Conservation (phyloP, 2,888 invertebrate species). For the Oxyteleia sp. region DNA sequence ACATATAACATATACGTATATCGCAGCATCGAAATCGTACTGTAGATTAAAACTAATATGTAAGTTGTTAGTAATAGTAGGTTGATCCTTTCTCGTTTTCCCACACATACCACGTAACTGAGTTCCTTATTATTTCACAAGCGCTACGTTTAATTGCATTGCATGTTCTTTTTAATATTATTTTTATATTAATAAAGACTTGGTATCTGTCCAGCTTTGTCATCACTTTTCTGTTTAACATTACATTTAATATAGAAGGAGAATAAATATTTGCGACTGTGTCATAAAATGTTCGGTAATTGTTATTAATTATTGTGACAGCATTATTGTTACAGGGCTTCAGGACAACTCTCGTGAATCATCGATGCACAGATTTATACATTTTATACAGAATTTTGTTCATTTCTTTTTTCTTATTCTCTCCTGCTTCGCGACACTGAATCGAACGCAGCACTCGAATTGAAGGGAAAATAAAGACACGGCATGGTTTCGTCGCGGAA, state of each 20-base stretch:
- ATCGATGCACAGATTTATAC: constrained; percentile 56
- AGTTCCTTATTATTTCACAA: constrained; percentile 24
- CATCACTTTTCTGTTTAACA: neutral
- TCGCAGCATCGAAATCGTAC: constrained; percentile 31
- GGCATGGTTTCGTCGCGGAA: constrained; percentile 7
- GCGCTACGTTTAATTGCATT: constrained; percentile 39
- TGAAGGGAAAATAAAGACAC: neutral
- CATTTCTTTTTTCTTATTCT: neutral
- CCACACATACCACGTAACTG: constrained; percentile 12
- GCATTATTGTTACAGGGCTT: constrained; percentile 55
- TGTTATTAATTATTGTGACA: constrained; percentile 41
- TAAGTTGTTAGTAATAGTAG: constrained; percentile 27
- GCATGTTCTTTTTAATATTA: constrained; percentile 4
- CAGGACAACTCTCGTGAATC: constrained; percentile 50
- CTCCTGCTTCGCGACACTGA: neutral
- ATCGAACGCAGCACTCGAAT: neutral
- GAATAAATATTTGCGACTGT: constrained; percentile 71
- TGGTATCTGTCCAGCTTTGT: neutral
- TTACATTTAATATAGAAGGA: constrained; percentile 50
- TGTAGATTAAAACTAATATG: constrained; percentile 36
- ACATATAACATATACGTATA: constrained; percentile 29
- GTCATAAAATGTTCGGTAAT: constrained; percentile 50
- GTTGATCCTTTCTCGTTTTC: constrained; percentile 20
- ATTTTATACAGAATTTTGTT: neutral
- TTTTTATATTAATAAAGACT: too few species aligned